Base-by-base conservation (phyloP, 2,888 invertebrate species). In the Pedicia rivosa region DNA sequence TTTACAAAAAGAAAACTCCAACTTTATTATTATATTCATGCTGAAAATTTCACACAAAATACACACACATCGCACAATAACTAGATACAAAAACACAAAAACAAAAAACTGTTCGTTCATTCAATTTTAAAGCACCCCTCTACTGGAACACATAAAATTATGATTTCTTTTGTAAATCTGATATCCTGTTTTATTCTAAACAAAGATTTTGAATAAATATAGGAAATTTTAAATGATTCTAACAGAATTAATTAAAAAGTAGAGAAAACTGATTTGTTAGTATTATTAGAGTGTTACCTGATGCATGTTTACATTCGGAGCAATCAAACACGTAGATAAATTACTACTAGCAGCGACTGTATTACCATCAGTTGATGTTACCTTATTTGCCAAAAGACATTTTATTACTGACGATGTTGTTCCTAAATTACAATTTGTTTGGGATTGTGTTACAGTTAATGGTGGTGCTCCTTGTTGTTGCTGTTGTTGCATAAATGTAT, bases 311-410 rank as follows among this genome's bases (percentile, higher is more conserved):
- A 50, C 45, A 49, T 46, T 49, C 45, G 48, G 47, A 44, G 49
- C 46, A 47, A 47, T 49, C 47, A 49, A 48, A 50, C 49, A 48
- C 30, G 37, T 25, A 12, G 34, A 26, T 22, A 39, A 20, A 36
- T 33, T 40, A 16, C 26, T 37, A 29, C 35, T 20, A 17, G 29
- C 29, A 20, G 37, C 25, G 22, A 27, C 26, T 12, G 36, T 39
- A 28, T 12, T 30, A 34, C 36, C 34, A 29, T 59, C 50, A 57
- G 48, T 45, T 44, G 48, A 43, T 42, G 57, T 63, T 68, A 90
- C 88, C 78, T 92, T 94, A 64, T 83, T 88, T 50, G 92, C 92
- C 60, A 94, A 67, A 47, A 94, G 71, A 64, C 86, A 90, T 65
- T 92, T 92, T 58, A 92, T 91, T 49, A 91, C 70, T 41, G 87